Base-by-base conservation (phyloP, 37 sponge, comb jelly and placozoan species). In the Dysidea cf. avara region DNA sequence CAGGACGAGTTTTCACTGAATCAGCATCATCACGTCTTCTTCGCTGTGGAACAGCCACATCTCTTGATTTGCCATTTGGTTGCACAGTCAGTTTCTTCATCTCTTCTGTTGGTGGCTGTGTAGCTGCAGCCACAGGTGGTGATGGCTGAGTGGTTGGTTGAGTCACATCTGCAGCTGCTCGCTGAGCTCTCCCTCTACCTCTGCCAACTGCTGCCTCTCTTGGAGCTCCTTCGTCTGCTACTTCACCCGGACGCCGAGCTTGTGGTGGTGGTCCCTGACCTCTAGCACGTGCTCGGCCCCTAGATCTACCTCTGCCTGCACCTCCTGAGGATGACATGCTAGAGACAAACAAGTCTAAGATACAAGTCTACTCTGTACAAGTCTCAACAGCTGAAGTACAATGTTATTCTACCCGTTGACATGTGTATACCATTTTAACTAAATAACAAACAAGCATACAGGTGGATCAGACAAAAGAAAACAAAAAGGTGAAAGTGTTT, bases 1-100 rank as follows among this genome's bases (percentile, higher is more conserved):
- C 79, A 1, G 95, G 95, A 16, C 79, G 75, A 0, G 88, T 87
- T 34, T 38, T 66, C 39, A 90, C 85, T 11, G 51, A 24, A 11
- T 18, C 46, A 34, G 60, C 43, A 5, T 34, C 52, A 7, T 78
- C 78, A 37, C 72, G 34, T 1, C 79, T 67, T 33, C 36, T 32
- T 21, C 80, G 43, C 12, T 51, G 68, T 7, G 48, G 66, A 0
- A 20, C 53, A 4, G 36, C 62, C 7, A 43, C 46, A 43, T 43
- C 46, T 9, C 46, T 43, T 12, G 46, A 43, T 9, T 43, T 43
- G 5, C 46, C 46, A 43, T 43, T 43, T 12, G 46, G 46, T 43
- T 43, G 46, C 9, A 43, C 46, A 12, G 46, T 43, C 46, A 43
- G 9, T 43, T 43, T 43, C 46, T 43, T 43, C 46, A 43, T 43